Percentiles rank a stretch among this genome's conserved stretches.
Evolutionary conservation across 2,888 invertebrate species (phyloP).

Genomic region (Archaeoteleia sp.): DNA sequence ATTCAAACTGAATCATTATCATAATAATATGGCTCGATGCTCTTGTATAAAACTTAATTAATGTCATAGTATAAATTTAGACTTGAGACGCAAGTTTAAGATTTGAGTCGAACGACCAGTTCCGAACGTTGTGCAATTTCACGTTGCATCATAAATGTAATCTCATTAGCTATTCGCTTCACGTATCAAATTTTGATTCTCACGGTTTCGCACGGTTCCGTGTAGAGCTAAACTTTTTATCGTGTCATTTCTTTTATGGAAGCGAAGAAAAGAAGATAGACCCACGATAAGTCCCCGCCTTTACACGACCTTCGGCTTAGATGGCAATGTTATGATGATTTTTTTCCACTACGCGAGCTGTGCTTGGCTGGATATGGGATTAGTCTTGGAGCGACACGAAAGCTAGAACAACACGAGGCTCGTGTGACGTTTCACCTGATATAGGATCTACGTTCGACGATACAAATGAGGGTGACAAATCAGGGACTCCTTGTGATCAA

Average conservation of each 20-base stretch:
- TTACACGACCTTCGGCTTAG: slow-evolving; percentile 45
- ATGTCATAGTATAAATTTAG: too few relatives aligned
- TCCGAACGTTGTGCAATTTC: slow-evolving; percentile 34
- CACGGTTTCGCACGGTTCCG: slow-evolving; percentile 46
- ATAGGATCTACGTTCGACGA: slow-evolving; percentile 21
- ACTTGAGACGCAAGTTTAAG: too few relatives aligned
- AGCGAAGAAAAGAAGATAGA: slow-evolving; percentile 31
- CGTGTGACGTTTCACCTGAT: background rate
- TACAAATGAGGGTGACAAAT: slow-evolving; percentile 47
- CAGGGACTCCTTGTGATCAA: slow-evolving; percentile 42
- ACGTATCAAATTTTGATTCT: slow-evolving; percentile 51
- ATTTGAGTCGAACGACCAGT: slow-evolving; percentile 36
- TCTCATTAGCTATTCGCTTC: slow-evolving; percentile 40
- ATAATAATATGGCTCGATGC: too few relatives aligned
- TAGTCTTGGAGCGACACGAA: slow-evolving; percentile 29
- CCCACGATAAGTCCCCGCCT: slow-evolving; percentile 30
- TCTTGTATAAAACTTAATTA: too few relatives aligned
- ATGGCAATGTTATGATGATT: slow-evolving; percentile 42
- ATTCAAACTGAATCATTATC: too few relatives aligned
- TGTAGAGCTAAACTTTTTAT: slow-evolving; percentile 2
- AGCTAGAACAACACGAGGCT: slow-evolving; percentile 9
- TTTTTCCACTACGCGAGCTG: slow-evolving; percentile 4
- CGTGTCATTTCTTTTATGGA: slow-evolving; percentile 32
- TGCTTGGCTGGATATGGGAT: slow-evolving; percentile 42
- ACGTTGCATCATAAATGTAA: slow-evolving; percentile 31